Evolutionary conservation across 1,140 invertebrate genomes (phyloP).

Genomic region (Geopemphigus sp.): DNA sequence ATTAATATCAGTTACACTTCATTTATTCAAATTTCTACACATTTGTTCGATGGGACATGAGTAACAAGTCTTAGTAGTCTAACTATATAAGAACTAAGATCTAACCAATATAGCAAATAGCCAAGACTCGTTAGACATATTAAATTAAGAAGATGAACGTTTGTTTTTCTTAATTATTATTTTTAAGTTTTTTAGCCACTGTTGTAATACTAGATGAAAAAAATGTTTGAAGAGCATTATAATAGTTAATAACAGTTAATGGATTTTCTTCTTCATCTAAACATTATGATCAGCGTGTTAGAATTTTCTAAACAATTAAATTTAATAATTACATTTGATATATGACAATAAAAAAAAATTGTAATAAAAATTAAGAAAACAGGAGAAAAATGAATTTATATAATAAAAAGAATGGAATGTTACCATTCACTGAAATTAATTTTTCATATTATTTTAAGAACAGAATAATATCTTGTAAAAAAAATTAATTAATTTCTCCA

Average conservation of each 20-base stretch:
- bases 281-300: slow-evolving; percentile 26
- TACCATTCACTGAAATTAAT: neutral
- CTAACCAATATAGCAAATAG: too few relatives aligned
- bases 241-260: slow-evolving; percentile 18
- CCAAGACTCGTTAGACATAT: neutral
- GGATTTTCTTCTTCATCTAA: slow-evolving; percentile 33
- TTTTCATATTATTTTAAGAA: slow-evolving; percentile 11
- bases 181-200: slow-evolving; percentile 43
- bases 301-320: slow-evolving; percentile 31
- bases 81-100: too few relatives aligned
- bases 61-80: too few relatives aligned
- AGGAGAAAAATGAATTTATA: neutral
- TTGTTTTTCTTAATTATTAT: slow-evolving; percentile 15
- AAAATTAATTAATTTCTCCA: slow-evolving; percentile 68
- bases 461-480: neutral
- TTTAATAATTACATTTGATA: neutral
- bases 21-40: too few relatives aligned
- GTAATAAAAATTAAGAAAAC: neutral
- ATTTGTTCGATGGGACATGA: too few relatives aligned
- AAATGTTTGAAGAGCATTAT: slow-evolving; percentile 1
- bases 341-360: neutral
- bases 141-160: neutral
- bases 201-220: slow-evolving; percentile 35
- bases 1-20: too few relatives aligned
- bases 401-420: slow-evolving; percentile 31